Evolutionary conservation across 2,888 invertebrate species (phyloP).

Genomic region (Chouioia cunea): DNA sequence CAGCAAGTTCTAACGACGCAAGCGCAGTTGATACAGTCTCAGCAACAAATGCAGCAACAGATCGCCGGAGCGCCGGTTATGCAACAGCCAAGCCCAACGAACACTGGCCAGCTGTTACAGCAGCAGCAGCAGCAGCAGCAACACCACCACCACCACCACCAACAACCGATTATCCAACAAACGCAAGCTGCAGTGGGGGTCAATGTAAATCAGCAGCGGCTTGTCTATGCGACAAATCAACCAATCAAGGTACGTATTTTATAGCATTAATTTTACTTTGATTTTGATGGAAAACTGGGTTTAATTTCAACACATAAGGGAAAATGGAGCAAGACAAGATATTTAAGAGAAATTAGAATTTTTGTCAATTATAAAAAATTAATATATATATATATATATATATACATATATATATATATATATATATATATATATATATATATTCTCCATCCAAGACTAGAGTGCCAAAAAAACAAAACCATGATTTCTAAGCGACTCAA

Average conservation of each 20-base stretch:
- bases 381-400: not conserved
- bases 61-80: constrained; percentile 30
- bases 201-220: constrained; percentile 62
- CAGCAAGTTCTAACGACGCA: constrained; percentile 42
- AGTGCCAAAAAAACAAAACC: no score
- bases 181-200: constrained; percentile 50
- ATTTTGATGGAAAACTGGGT: no score
- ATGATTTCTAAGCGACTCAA: no score
- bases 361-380: not conserved
- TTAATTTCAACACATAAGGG: no score
- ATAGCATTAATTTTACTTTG: not conserved
- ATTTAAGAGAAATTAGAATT: no score
- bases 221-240: constrained; percentile 61
- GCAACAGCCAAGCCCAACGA: constrained; percentile 19
- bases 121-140: constrained; percentile 23
- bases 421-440: no score
- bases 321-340: no score
- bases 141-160: constrained; percentile 33
- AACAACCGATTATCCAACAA: constrained; percentile 53
- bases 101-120: constrained; percentile 32
- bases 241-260: constrained; percentile 42
- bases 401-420: no score
- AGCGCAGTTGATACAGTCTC: constrained; percentile 40
- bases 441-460: no score
- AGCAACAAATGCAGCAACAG: constrained; percentile 43